Evolutionary conservation across 2,888 invertebrate species (phyloP), one percentile per base, ranked within the genome.

Genomic region (Polymixis lichenea): DNA sequence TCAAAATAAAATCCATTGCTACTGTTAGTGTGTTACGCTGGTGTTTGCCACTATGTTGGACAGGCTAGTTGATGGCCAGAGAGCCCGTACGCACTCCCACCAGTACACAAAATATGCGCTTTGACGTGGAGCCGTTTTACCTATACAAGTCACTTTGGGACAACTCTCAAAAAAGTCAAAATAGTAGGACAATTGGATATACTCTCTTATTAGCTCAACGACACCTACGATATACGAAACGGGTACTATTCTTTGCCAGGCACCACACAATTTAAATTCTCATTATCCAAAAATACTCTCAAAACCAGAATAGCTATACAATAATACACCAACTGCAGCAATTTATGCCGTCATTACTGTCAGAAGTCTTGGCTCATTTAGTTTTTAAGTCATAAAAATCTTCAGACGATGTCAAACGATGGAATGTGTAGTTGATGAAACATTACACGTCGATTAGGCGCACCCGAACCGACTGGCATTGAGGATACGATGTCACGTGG

Each of bases 311-410:
- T 73, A 82, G 38, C 9, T 32, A 19, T 58, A 65, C 66, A 62
- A 78, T 72, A 62, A 70, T 78, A 82, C 53, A 28, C 15, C 28
- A 22, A 73, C 61, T 70, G 66, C 72, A 74, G 55, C 53, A 55
- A 70, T 83, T 66, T 83, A 80, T 72, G 58, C 55, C 28, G 69
- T 72, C 53, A 66, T 75, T 83, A 67, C 32, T 22, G 73, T 72
- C 77, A 72, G 62, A 74, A 81, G 82, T 55, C 73, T 62, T 65
- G 84, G 66, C 80, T 84, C 83, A 77, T 83, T 83, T 80, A 77
- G 55, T 77, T 77, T 55, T 43, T 13, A 19, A 65, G n/a, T 69
- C 84, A 80, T 84, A 84, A 77, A 83, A 75, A 83, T 77, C 28
- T 61, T 67, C 49, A 72, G 75, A 82, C 66, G 60, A 66, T 75